Conservation (phyloP, 2,888 invertebrate species). For the Andrena chrysosceles region DNA sequence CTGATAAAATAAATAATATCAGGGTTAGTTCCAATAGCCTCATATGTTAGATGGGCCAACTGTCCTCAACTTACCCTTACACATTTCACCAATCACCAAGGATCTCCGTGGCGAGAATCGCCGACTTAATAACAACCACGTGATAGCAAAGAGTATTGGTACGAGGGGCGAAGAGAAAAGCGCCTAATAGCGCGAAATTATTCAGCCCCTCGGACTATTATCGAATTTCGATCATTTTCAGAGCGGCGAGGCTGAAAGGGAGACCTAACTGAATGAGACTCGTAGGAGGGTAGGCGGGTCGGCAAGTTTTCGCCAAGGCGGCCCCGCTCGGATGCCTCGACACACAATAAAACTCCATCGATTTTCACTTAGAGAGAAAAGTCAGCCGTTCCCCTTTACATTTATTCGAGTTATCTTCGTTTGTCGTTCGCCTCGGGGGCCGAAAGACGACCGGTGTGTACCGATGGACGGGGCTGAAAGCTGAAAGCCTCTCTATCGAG, state of each 20-base stretch:
- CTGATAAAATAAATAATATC: too few species aligned
- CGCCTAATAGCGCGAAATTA: slow-evolving; percentile 27
- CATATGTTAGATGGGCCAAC: too few species aligned
- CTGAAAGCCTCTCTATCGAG: not conserved
- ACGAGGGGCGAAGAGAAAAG: slow-evolving; percentile 2
- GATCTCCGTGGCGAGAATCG: not conserved
- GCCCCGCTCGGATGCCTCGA: slow-evolving; percentile 34
- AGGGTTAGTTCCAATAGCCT: too few species aligned
- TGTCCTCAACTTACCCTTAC: too few species aligned
- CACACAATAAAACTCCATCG: slow-evolving; percentile 76
- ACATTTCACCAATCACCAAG: too few species aligned
- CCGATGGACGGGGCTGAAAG: slow-evolving; percentile 22
- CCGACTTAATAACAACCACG: not conserved
- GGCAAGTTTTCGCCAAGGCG: slow-evolving; percentile 38
- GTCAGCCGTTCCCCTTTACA: slow-evolving; percentile 74
- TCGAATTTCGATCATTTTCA: slow-evolving; percentile 61
- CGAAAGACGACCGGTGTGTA: slow-evolving; percentile 14
- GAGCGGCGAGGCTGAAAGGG: slow-evolving; percentile 26
- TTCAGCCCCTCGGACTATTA: slow-evolving; percentile 37
- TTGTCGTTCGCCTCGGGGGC: slow-evolving; percentile 61
- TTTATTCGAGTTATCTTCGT: slow-evolving; percentile 79
- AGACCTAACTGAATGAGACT: slow-evolving; percentile 25
- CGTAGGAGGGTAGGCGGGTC: not conserved
- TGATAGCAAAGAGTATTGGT: not conserved
- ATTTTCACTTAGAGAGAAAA: slow-evolving; percentile 78